These are phyloP conservation scores for Paedocypris sp. DNA, from an alignment of 2,113 vertebrate species.

Conservation along the genomic window DNA sequence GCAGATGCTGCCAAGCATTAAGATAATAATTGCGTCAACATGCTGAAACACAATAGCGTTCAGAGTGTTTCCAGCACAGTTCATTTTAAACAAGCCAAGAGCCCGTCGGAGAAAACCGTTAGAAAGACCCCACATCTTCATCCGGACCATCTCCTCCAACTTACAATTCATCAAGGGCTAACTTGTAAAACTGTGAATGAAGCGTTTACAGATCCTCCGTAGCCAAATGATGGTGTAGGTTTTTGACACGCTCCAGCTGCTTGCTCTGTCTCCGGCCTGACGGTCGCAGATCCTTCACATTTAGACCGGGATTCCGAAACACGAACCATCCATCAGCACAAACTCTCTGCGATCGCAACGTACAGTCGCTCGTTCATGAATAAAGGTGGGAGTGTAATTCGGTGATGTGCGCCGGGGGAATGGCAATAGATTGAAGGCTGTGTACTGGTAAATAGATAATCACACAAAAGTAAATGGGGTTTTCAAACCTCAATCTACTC, in stretches of 20 bases:
- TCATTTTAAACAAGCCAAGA: slow-evolving; percentile 78
- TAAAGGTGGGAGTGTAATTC: slow-evolving; percentile 64
- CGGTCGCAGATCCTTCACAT: neutral
- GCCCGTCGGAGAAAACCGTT: slow-evolving; percentile 30
- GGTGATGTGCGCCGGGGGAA: slow-evolving; percentile 74
- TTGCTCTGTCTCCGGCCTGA: neutral
- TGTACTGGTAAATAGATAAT: slow-evolving; percentile 99
- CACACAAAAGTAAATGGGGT: slow-evolving; percentile 99
- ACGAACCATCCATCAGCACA: slow-evolving; percentile 49
- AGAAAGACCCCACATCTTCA: slow-evolving; percentile 36
- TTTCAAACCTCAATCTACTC: slow-evolving; percentile 99
- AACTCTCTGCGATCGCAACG: slow-evolving; percentile 18
- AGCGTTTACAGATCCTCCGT: slow-evolving; percentile 6
- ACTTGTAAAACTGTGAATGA: slow-evolving; percentile 34
- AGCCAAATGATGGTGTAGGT: slow-evolving; percentile 15
- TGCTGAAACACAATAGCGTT: slow-evolving; percentile 79
- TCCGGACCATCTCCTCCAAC: slow-evolving; percentile 9
- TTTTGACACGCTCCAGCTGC: slow-evolving; percentile 27
- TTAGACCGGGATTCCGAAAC: slow-evolving; percentile 13
- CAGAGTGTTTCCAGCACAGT: slow-evolving; percentile 46
- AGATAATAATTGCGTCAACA: slow-evolving; percentile 92
- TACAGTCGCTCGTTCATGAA: slow-evolving; percentile 53
- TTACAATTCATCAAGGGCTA: slow-evolving; percentile 23
- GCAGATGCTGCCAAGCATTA: slow-evolving; percentile 77
- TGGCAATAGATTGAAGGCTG: slow-evolving; percentile 97